Conservation (phyloP, 2,888 invertebrate genomes). For the Argyresthia goedartella region DNA sequence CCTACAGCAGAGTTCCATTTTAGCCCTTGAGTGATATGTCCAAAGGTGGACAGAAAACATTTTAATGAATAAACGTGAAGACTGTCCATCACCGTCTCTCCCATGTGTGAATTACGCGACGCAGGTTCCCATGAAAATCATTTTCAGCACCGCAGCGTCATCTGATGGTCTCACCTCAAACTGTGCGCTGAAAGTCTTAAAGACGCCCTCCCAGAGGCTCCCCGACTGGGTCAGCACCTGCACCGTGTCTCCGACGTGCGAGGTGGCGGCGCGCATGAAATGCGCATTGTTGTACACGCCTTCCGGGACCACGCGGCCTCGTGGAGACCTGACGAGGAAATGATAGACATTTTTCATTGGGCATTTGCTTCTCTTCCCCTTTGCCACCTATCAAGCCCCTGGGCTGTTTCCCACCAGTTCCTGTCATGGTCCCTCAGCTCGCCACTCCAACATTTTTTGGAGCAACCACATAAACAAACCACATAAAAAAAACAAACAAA, state of each 20-base stretch:
- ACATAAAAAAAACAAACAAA: no score
- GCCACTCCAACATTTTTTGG: no score
- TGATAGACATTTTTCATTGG: not conserved
- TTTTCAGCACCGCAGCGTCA: no score
- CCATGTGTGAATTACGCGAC: constrained; percentile 85
- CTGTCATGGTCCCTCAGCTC: no score
- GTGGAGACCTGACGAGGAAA: constrained; percentile 70
- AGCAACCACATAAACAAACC: no score
- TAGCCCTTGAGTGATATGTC: no score
- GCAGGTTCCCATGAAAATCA: no score
- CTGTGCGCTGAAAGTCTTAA: constrained; percentile 89
- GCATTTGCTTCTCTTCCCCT: no score
- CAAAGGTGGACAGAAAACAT: no score
- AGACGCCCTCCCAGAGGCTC: constrained; percentile 88
- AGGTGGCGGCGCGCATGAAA: constrained; percentile 91
- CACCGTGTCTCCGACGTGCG: constrained; percentile 86
- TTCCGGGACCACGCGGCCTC: constrained; percentile 81
- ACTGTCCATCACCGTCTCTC: constrained; percentile 83
- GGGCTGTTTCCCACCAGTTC: no score
- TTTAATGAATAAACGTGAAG: no score
- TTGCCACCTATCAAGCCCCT: no score
- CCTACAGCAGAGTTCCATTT: not conserved
- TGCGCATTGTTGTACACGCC: constrained; percentile 92
- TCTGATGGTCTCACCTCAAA: constrained; percentile 76
- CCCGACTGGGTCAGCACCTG: constrained; percentile 88